These are phyloP conservation scores for Eledona agricola DNA, from an alignment of 2,888 invertebrate genomes.

Conservation along the genomic window DNA sequence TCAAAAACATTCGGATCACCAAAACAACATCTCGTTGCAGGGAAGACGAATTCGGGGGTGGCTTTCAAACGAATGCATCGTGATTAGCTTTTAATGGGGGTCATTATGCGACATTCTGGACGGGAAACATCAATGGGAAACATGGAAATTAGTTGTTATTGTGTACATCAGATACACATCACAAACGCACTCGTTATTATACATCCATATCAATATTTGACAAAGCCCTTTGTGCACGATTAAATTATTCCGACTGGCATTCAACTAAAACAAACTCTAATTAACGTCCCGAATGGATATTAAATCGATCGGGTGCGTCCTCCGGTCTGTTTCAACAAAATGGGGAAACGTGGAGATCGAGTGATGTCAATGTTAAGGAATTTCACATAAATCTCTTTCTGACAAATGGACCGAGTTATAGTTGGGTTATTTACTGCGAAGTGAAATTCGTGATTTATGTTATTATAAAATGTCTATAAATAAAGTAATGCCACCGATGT, in stretches of 20 bases:
- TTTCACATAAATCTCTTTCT: too few relatives aligned
- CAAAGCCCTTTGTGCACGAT: conserved; percentile 54
- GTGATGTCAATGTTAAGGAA: too few relatives aligned
- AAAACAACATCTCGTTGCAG: too few relatives aligned
- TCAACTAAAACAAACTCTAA: conserved; percentile 37
- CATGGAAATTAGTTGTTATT: conserved; percentile 61
- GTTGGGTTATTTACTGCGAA: too few relatives aligned
- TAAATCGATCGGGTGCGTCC: conserved; percentile 13
- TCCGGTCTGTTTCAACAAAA: too few relatives aligned
- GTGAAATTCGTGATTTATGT: too few relatives aligned
- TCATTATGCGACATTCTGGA: conserved; percentile 39
- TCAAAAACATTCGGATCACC: too few relatives aligned
- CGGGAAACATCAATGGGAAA: conserved; percentile 56
- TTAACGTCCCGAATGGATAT: conserved; percentile 25
- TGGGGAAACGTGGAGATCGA: too few relatives aligned
- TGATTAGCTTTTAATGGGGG: conserved; percentile 38
- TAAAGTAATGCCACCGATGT: too few relatives aligned
- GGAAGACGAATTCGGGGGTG: conserved; percentile 3
- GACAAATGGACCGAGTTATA: too few relatives aligned
- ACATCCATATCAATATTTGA: conserved; percentile 55
- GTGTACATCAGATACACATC: conserved; percentile 52
- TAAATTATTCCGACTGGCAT: conserved; percentile 47
- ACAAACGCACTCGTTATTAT: conserved; percentile 46
- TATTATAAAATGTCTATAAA: too few relatives aligned
- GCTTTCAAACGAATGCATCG: conserved; percentile 30